Base-by-base conservation (phyloP, 2,113 vertebrate species). In the Oryzias curvinotus region DNA sequence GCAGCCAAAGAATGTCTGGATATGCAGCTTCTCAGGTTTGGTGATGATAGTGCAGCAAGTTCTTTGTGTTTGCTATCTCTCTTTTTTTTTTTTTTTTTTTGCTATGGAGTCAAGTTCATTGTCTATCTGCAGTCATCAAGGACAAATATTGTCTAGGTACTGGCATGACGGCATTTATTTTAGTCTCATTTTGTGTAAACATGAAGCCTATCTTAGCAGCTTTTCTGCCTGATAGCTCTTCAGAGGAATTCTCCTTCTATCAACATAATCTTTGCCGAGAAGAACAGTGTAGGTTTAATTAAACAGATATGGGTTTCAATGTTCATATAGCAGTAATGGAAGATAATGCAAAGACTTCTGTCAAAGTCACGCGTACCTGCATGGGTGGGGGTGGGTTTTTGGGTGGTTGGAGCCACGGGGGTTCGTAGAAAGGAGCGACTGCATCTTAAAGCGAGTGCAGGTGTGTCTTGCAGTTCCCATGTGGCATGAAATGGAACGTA, bases 121-220 rank as follows among this genome's bases (percentile, higher is more conserved):
- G 81, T 89, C 80, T 83, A 57, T 82, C 80, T 73, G 58, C 65
- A 46, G 68, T 67, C 71, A 30, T 62, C 80, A 88, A 89, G 87
- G 89, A 71, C 87, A 76, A 80, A 84, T 77, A 72, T 78, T 76
- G 82, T 89, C 87, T 82, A 52, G 48, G 49, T 63, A 1, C 64
- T 62, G 6, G 43, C 65, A 52, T 54, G 64, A 52, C 25, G 17
- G 56, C 54, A 60, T 85, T 81, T 85, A 77, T 86, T 84, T 88
- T 59, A 65, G 84, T 75, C 78, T 72, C 45, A 43, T 41, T 84
- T 66, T 63, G 45, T 57, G 60, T 54, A 73, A 80, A 80, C 69
- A 70, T 57, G 5, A 4, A 62, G 14, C 62, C 79, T 85, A 85
- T 89, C 79, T 76, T 52, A 1, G 45, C 61, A 21, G 52, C 53